Evolutionary conservation across 2,888 invertebrate species (phyloP), one percentile per base, ranked within the genome.

Genomic region (Cerceris rybyensis): DNA sequence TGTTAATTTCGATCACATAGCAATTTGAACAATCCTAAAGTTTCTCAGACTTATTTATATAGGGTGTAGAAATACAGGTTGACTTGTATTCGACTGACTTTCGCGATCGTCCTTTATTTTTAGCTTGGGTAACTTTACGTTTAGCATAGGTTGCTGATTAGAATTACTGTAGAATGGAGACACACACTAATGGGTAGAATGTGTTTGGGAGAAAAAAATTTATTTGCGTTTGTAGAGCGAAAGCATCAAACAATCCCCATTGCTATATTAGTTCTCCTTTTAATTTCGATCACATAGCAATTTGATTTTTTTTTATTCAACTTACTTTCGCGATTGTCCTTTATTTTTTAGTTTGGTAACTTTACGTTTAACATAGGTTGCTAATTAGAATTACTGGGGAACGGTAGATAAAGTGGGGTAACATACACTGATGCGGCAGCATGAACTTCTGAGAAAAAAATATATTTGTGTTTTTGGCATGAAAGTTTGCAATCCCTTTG

Each of bases 1-100:
- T 60, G 52, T 39, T 57, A 39, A 55, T 55, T 42, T 71, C 28
- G 59, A 58, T 58, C 68, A 61, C 60, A 28, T 42, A 9, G 41
- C 52, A 1, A 17, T n/a, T 49, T 46, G 6, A 39, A 42, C 8
- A 58, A 13, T 42, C 16, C 43, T 61, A 54, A 54, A 63, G 42
- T 75, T 66, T 11, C 61, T 55, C 14, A 58, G 16, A 64, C 43
- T 7, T 57, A 11, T 6, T 7, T 7, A 16, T n/a, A 6, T 43
- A n/a, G 28, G 14, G 17, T 16, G 14, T 39, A 11, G 50, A 75
- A 63, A 63, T 50, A 11, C 43, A 43, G 49, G 11, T 75, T 50
- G 55, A 46, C 66, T 39, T 42, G 13, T 7, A 39, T 57, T 52
- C n/a, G 42, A 11, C 7, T 6, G 6, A 17, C 41, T 7, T 5